phyloP scores from a whole-genome alignment of 1,140 invertebrate species.

The Brachionus rotundiformis region DNA sequence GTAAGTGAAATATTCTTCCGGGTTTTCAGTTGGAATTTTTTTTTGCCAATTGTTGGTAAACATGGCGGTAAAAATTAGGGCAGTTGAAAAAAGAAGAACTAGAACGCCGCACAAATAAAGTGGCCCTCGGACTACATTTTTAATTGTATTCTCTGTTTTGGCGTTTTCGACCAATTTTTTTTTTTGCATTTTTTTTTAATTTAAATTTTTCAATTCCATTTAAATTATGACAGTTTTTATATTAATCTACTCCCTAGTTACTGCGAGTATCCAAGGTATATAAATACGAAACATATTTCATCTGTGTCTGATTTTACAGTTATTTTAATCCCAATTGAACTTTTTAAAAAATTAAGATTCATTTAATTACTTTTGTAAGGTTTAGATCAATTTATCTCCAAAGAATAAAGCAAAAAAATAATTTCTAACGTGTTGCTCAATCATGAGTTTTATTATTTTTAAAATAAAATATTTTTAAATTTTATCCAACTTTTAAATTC shows the following conservation, averaged over 20 bases:
- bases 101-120: constrained; percentile 20
- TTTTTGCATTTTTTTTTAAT: constrained; percentile 7
- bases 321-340: neutral
- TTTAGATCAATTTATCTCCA: too few species aligned
- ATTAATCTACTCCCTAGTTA: neutral
- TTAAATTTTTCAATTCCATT: constrained; percentile 22
- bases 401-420: too few species aligned
- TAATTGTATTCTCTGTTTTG: neutral
- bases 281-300: neutral
- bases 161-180: neutral
- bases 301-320: constrained; percentile 12
- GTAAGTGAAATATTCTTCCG: constrained; percentile 22
- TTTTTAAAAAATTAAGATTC: neutral
- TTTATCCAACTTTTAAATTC: too few species aligned
- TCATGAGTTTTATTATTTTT: too few species aligned
- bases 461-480: too few species aligned
- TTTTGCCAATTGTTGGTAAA: constrained; percentile 42
- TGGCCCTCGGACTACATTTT: constrained; percentile 36
- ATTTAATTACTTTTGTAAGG: too few species aligned
- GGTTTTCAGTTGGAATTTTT: neutral
- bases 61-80: constrained; percentile 18
- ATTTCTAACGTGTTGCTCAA: too few species aligned
- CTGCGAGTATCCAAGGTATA: neutral
- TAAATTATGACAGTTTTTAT: neutral
- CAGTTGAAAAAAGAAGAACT: constrained; percentile 14